Evolutionary conservation across 2,888 invertebrate species (phyloP).

Genomic region (Frankliniella fusca): DNA sequence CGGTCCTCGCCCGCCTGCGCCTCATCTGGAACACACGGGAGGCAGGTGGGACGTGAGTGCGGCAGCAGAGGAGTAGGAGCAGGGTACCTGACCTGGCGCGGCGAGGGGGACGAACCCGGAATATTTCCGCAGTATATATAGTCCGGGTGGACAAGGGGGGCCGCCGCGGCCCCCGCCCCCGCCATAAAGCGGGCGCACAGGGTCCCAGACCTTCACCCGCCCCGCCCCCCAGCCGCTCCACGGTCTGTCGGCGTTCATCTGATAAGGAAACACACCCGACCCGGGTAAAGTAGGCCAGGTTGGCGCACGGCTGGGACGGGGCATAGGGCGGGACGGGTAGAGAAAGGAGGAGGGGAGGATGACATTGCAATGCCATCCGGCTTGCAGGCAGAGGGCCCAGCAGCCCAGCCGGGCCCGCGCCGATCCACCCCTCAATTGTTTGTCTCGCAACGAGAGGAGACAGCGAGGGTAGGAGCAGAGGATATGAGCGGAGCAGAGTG

Average conservation of each 20-base stretch:
- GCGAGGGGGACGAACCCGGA: neutral
- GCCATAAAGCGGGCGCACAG: neutral
- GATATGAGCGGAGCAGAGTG: too few relatives aligned
- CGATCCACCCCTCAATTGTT: too few relatives aligned
- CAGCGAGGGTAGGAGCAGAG: too few relatives aligned
- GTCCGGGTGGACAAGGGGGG: neutral
- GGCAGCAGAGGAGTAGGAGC: neutral
- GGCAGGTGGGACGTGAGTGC: neutral
- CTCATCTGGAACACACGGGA: conserved; percentile 37
- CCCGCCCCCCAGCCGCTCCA: neutral
- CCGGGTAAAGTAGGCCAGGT: neutral
- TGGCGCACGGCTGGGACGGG: neutral
- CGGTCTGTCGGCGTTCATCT: neutral
- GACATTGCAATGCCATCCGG: neutral
- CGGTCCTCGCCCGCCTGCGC: conserved; percentile 38
- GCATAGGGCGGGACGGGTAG: neutral
- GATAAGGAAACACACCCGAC: neutral
- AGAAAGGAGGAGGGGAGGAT: neutral
- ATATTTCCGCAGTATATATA: conserved; percentile 14
- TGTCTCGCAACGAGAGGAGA: too few relatives aligned
- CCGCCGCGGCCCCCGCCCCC: neutral
- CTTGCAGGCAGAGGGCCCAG: too few relatives aligned
- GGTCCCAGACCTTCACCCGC: neutral
- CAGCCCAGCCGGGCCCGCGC: too few relatives aligned
- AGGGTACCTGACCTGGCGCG: neutral